Evolutionary conservation across 2,113 vertebrate species (phyloP).

Genomic region (Strix uralensis): DNA sequence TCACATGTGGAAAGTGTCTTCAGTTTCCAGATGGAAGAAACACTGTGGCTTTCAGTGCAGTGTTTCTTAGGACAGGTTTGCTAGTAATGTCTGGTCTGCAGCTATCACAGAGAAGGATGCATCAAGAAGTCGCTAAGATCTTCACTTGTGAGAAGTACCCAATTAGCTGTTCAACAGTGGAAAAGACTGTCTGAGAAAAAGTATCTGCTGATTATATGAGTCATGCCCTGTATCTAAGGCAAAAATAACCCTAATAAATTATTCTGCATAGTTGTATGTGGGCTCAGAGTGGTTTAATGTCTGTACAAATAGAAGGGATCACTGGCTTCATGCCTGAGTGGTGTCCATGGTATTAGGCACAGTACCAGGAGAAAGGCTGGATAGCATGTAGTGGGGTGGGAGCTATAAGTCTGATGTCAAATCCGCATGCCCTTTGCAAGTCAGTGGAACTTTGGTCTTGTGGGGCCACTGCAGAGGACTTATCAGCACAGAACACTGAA

Average conservation of each 20-base stretch:
- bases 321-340: neutral
- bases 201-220: neutral
- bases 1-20: neutral
- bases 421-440: neutral
- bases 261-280: neutral
- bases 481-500: neutral
- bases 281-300: neutral
- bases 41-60: neutral
- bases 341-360: neutral
- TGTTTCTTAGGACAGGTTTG: neutral
- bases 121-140: neutral
- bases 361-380: neutral
- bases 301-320: neutral
- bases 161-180: neutral
- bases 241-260: neutral
- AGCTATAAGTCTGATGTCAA: neutral
- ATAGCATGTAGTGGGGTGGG: no score
- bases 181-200: neutral
- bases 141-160: neutral
- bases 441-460: neutral
- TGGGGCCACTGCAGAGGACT: neutral
- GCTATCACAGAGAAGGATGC: neutral
- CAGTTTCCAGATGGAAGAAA: neutral
- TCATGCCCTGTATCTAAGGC: neutral
- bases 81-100: neutral